Base-by-base conservation (phyloP, 2,888 invertebrate species). In the Euspilapteryx auroguttella region DNA sequence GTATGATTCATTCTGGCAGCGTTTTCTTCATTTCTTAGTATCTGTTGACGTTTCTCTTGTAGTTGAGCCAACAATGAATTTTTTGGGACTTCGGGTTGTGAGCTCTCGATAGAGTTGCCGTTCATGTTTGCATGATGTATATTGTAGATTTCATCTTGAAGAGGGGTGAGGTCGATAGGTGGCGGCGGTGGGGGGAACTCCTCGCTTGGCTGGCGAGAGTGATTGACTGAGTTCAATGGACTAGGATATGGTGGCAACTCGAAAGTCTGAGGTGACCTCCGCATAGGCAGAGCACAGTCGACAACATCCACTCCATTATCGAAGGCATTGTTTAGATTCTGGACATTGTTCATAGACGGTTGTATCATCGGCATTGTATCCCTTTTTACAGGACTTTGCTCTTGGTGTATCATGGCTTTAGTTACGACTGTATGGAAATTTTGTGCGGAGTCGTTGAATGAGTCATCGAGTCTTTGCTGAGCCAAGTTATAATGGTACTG, bases 141-240 rank as follows among this genome's bases (percentile, higher is more conserved):
- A 41, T 77, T 75, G 35, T 69, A 64, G 5, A 81, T 52, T 51
- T 83, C 80, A 36, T 83, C 81, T 33, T 83, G 81, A 1, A 85
- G 58, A 0, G 82, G 80, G 12, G 80, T 81, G 35, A 87, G 64
- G 37, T 88, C 87, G 25, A 87, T 78, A 0, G 86, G 86, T 1
- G 88, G 86, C 1, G 92, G 92, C n/a, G 90, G 90, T 4, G 91
- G 91, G 26, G 92, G 92, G 44, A 93, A 92, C 44, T 93, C 92
- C 59, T 91, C 91, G 54, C 91, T 92, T 1, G 89, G 83, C 55
- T 92, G 92, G 26, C 92, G 75, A 2, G 91, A 92, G 55, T 92
- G 92, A 30, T 85, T 80, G 0, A 81, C 85, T 0, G 89, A 89
- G 38, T 82, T 82, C 39, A 85, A 79, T 2, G 88, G 88, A 43